A percentile compares a stretch with the other conserved stretches of the same genome.
phyloP scores from a whole-genome alignment of 2,888 invertebrate species.

The Mallateleia sp. region DNA sequence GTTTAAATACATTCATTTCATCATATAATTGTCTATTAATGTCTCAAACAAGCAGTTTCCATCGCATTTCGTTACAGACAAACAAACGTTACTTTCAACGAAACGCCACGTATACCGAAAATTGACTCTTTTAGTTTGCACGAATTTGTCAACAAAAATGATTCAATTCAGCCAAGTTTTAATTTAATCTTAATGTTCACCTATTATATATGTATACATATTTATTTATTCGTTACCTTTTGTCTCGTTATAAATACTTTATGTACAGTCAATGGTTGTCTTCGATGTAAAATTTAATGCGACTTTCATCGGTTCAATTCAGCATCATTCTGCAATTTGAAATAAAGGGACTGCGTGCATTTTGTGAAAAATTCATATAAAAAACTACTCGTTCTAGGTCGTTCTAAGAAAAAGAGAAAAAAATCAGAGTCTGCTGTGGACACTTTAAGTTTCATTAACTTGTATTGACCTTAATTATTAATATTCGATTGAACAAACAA shows the following conservation, averaged over 20 bases:
- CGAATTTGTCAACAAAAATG: slow-evolving; percentile 38
- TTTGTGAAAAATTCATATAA: slow-evolving; percentile 42
- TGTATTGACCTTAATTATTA: slow-evolving; percentile 47
- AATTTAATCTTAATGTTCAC: slow-evolving; percentile 21
- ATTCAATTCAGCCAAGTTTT: neutral
- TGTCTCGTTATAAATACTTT: slow-evolving; percentile 33
- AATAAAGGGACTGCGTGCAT: slow-evolving; percentile 1
- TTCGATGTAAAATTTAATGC: slow-evolving; percentile 73
- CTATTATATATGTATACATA: slow-evolving; percentile 33
- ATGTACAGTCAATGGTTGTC: slow-evolving; percentile 57
- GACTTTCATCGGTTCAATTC: slow-evolving; percentile 64
- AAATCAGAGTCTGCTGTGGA: slow-evolving; percentile 12
- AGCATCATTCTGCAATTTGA: neutral
- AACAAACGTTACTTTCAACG: neutral
- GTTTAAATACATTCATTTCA: too few relatives aligned
- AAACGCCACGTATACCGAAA: neutral
- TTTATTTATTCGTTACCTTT: too few relatives aligned
- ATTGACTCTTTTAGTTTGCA: slow-evolving; percentile 46
- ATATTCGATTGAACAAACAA: slow-evolving; percentile 56
- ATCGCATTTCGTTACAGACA: too few relatives aligned
- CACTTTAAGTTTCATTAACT: slow-evolving; percentile 25
- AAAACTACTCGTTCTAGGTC: slow-evolving; percentile 42
- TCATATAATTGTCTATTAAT: too few relatives aligned
- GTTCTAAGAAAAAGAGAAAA: neutral
- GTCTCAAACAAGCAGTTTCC: too few relatives aligned